These are phyloP conservation scores for Luidia sarsii DNA, from an alignment of 53 echinoderm and acorn worm species.

Conservation along the genomic window DNA sequence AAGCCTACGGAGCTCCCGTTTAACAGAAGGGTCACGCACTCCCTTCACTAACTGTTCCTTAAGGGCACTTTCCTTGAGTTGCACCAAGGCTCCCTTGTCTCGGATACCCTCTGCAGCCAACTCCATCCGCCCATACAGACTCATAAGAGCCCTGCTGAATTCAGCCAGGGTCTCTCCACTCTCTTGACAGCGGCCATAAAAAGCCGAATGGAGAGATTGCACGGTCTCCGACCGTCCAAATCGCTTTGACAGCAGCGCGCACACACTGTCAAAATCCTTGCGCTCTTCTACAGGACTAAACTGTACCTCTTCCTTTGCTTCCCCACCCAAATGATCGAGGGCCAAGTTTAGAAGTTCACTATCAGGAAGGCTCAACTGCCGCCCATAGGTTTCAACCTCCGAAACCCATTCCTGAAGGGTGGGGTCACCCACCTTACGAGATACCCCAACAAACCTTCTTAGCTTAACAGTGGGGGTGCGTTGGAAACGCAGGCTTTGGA, in stretches of 20 bases:
- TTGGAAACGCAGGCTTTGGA: conserved; percentile 1
- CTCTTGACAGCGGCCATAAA: conserved; percentile 27
- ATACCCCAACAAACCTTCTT: background rate
- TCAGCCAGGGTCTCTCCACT: conserved; percentile 46
- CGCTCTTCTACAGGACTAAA: conserved; percentile 14
- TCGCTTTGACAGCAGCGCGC: conserved; percentile 1
- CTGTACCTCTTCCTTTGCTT: conserved; percentile 42
- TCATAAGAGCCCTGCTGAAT: conserved; percentile 20
- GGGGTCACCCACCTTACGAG: background rate
- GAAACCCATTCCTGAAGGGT: conserved; percentile 41
- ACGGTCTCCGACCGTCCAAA: conserved; percentile 42
- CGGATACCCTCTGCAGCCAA: background rate
- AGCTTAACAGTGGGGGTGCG: background rate
- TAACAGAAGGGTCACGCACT: background rate
- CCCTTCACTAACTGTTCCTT: background rate
- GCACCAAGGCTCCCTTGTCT: background rate
- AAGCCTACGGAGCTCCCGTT: background rate
- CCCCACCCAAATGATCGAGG: conserved; percentile 50
- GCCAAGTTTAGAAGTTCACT: conserved; percentile 1
- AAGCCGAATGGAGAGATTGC: conserved; percentile 12
- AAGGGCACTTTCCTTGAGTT: conserved; percentile 4
- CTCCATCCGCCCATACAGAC: background rate
- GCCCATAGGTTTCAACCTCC: conserved; percentile 27
- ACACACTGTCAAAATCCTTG: background rate
- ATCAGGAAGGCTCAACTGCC: conserved; percentile 3